These are phyloP conservation scores for Porites australiensis DNA, from an alignment of 64 coral and sea anemone species.

Conservation along the genomic window DNA sequence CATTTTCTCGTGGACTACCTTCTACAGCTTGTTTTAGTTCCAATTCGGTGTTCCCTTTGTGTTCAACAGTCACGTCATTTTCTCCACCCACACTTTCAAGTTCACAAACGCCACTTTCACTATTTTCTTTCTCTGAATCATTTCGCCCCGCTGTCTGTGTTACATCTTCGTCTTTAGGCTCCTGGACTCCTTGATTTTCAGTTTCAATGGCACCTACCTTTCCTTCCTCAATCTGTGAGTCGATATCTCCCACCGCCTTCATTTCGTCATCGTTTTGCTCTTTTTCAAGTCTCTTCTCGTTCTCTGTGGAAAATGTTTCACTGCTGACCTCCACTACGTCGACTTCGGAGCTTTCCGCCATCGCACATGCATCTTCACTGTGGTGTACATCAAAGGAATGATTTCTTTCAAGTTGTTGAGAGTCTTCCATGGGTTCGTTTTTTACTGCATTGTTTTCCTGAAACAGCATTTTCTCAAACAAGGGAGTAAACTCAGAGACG, in stretches of 20 bases:
- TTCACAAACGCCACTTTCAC: not conserved
- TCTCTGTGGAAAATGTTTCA: no score
- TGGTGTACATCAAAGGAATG: not conserved
- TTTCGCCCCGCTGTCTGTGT: not conserved
- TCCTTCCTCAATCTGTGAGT: not conserved
- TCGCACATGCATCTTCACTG: not conserved
- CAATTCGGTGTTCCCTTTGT: not conserved
- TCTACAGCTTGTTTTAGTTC: no score
- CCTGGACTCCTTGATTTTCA: not conserved
- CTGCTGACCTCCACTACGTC: no score
- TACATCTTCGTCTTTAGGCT: slow-evolving; percentile 3
- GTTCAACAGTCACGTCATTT: not conserved
- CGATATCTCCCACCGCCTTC: not conserved
- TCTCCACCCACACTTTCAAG: not conserved
- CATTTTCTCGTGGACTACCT: no score
- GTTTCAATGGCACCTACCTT: not conserved
- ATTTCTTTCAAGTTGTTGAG: not conserved
- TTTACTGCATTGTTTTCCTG: not conserved
- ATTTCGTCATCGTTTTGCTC: no score
- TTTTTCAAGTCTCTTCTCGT: no score
- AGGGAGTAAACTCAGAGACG: not conserved
- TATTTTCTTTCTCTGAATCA: not conserved
- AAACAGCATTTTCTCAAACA: slow-evolving; percentile 32
- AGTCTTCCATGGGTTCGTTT: not conserved
- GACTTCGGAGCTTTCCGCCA: no score